These are phyloP conservation scores for Glaucidium brasilianum DNA, from an alignment of 2,113 vertebrate genomes.

Conservation along the genomic window DNA sequence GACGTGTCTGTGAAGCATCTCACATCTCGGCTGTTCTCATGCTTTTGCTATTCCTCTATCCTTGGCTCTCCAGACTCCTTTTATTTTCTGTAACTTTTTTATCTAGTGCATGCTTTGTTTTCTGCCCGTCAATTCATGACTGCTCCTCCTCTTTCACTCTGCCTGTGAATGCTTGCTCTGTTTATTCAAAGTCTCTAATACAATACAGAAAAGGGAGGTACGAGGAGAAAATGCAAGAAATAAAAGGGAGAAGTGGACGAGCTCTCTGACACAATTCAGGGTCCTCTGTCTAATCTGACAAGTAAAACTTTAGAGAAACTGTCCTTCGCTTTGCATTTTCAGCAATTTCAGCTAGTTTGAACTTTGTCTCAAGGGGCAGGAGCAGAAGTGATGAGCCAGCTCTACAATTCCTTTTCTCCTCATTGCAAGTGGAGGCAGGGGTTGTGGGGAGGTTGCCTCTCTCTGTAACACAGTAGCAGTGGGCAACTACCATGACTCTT, in stretches of 20 bases:
- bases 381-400: neutral
- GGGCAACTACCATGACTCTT: neutral
- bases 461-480: neutral
- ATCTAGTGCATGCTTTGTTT: neutral
- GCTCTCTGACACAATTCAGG: neutral
- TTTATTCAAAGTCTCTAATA: neutral
- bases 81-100: slow-evolving; percentile 25
- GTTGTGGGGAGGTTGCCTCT: accelerated
- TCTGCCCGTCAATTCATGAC: neutral
- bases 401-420: neutral
- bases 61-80: neutral
- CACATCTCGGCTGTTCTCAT: neutral
- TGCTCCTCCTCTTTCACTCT: neutral
- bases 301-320: neutral
- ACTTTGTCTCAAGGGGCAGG: neutral
- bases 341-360: neutral
- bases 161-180: neutral
- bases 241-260: neutral
- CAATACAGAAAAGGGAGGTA: neutral
- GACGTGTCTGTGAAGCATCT: neutral
- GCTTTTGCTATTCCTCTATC: slow-evolving; percentile 9
- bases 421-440: neutral
- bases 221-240: neutral
- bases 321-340: neutral
- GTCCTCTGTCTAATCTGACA: neutral